Conservation (phyloP, 2,797 vertebrate species). For the Avahi laniger region DNA sequence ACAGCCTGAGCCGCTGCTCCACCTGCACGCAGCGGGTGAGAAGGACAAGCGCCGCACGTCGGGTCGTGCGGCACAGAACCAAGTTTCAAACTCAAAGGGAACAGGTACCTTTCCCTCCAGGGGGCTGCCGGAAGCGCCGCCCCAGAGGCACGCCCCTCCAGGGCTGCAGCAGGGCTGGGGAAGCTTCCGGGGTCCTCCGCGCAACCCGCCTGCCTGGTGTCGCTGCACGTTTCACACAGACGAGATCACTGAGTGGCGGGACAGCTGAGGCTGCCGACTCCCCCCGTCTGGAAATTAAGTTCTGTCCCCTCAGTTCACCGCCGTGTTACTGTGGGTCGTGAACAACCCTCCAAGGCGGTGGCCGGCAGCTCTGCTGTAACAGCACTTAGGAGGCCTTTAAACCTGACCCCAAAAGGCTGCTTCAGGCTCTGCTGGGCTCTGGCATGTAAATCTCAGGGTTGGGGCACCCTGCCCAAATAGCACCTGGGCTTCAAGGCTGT, state of each 20-base stretch:
- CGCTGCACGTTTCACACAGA: background rate
- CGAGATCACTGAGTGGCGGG: background rate
- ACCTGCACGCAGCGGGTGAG: conserved; percentile 77
- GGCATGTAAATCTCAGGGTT: accelerated
- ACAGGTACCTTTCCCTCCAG: accelerated
- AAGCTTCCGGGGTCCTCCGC: background rate
- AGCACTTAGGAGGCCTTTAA: background rate
- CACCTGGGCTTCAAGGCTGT: background rate
- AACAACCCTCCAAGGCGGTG: background rate
- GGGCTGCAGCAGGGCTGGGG: background rate
- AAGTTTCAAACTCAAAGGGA: accelerated
- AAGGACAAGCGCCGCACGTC: background rate
- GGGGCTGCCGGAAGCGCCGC: background rate
- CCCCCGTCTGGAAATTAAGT: accelerated
- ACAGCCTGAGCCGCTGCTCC: conserved; percentile 88
- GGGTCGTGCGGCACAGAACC: accelerated
- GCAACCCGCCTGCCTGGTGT: accelerated
- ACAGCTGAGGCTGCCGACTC: accelerated
- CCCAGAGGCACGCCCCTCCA: background rate
- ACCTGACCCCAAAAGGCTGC: background rate
- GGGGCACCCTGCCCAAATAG: background rate
- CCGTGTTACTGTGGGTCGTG: accelerated
- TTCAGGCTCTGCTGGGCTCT: background rate
- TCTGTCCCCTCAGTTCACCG: background rate
- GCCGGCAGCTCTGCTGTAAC: background rate